Evolutionary conservation across 1,140 invertebrate genomes (phyloP), one percentile per base, ranked within the genome.

Genomic region (Acyrthosiphon pisum): DNA sequence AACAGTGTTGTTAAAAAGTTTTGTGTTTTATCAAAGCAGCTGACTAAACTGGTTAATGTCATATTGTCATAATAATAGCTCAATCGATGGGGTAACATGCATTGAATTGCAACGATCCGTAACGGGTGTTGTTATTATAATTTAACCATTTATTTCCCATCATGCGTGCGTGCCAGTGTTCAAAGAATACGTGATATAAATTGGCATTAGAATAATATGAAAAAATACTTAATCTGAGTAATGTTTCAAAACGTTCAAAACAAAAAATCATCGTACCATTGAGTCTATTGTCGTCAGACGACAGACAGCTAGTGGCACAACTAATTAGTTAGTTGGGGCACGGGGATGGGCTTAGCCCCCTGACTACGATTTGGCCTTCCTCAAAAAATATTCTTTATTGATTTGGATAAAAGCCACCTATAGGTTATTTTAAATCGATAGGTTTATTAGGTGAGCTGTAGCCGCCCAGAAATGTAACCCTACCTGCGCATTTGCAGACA

Each of bases 61-160:
- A 56, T 90, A 48, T 22, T 88, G 46, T 88, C n/a, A 35, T 88
- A 88, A 53, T 53, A 88, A 88, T 41, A 26, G 89, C 37, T 14
- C 68, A 90, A 90, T 90, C 89, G 89, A 90, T 90, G 35, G 56
- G 89, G 89, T 90, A 53, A 26, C 89, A 60, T 68, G 89, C 89
- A 60, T 90, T 90, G 89, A 90, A 44, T 37, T 41, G 89, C 56
- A 90, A 41, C 89, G 89, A 90, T 44, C 89, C 89, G 53, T 90
- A 56, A 90, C 88, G 53, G 88, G 48, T 56, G 88, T 56, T 90
- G 87, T 53, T 48, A n/a, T 89, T 89, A 56, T 90, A 60, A 90
- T 44, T 60, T 30, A 60, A 60, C 89, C 53, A 35, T 90, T 90
- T 60, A 60, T 90, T 90, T 68, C 56, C 23, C 1, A 90, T 44